phyloP scores from a whole-genome alignment of 2,113 vertebrate genomes.

The Trinectes maculatus region DNA sequence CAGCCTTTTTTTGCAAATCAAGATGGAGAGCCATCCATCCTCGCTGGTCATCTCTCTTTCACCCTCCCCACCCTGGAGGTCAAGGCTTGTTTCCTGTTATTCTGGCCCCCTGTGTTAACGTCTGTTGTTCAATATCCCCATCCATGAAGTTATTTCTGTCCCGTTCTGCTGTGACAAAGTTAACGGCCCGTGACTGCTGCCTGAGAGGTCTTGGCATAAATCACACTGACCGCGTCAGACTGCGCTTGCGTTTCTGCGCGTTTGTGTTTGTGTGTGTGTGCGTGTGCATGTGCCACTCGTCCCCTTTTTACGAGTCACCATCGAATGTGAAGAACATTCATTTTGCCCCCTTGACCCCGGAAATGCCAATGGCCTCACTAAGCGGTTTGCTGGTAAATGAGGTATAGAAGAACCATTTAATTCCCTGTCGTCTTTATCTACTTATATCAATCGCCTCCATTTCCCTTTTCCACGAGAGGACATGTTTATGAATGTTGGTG shows the following conservation, averaged over 20 bases:
- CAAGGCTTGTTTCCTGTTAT: conserved; percentile 76
- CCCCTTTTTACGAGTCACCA: conserved; percentile 62
- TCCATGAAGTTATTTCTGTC: conserved; percentile 72
- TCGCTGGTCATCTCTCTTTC: conserved; percentile 27
- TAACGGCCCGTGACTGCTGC: conserved; percentile 73
- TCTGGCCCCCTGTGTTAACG: conserved; percentile 64
- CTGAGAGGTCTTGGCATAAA: conserved; percentile 66
- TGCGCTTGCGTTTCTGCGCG: conserved; percentile 18
- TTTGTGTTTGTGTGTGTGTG: conserved; percentile 5
- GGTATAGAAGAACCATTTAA: conserved; percentile 75
- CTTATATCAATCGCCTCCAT: conserved; percentile 74
- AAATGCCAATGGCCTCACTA: conserved; percentile 81
- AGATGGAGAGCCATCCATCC: conserved; percentile 35
- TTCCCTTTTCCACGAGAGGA: conserved; percentile 78
- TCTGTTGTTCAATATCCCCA: conserved; percentile 68
- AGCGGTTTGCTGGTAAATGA: conserved; percentile 83
- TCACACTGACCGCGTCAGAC: conserved; percentile 49
- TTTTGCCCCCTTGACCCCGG: conserved; percentile 78
- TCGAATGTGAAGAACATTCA: conserved; percentile 68
- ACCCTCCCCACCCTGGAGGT: conserved; percentile 55
- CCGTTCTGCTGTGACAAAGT: conserved; percentile 69
- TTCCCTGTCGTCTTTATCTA: conserved; percentile 68
- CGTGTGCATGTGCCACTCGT: conserved; percentile 31
- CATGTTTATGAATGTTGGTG: conserved; percentile 67
- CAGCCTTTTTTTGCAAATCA: conserved; percentile 40